Evolutionary conservation across 2,113 vertebrate species (phyloP), one percentile per base, ranked within the genome.

Genomic region (Oxyura jamaicensis): DNA sequence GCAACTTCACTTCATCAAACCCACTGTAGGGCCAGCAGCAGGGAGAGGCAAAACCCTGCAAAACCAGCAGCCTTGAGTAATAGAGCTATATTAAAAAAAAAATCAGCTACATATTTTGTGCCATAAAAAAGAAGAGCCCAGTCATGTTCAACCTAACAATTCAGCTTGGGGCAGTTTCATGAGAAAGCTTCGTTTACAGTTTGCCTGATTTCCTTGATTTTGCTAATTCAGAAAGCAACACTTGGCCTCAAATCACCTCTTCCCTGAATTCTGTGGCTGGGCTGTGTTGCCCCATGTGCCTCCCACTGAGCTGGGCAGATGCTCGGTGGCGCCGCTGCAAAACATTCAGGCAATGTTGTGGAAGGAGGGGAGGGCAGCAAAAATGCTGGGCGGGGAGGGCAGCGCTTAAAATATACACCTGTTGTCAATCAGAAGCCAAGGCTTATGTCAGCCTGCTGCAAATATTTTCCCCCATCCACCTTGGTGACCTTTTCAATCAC

Each of bases 361-460:
- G 63, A 33, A 48, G 59, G 66, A 81, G 50, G 50, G 56, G 35
- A 55, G 71, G 56, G 46, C 52, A 82, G 75, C 65, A 53, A 75
- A 89, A 72, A n/a, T 2, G 35, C 72, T 23, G 79, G 15, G 7
- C 7, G 18, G 58, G 48, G 71, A 79, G 48, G 63, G 75, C 84
- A 92, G 86, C 86, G 74, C 88, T 69, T 83, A 42, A 94, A 90
- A 72, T 12, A 86, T 11, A 18, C 97, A 97, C 95, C 97, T 96
- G 96, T 96, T 88, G 87, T n/a, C 78, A 86, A n/a, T 22, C 50
- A 94, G 74, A 23, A 76, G 96, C 97, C 96, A 97, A 97, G 85
- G 92, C 74, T 96, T 94, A 95, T 95, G 94, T 93, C 96, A 97
- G 96, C 76, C 94, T 67, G 68, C 95, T 67, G 82, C 91, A 97